phyloP scores from a whole-genome alignment of 2,113 vertebrate species.

The Cepphus grylle region DNA sequence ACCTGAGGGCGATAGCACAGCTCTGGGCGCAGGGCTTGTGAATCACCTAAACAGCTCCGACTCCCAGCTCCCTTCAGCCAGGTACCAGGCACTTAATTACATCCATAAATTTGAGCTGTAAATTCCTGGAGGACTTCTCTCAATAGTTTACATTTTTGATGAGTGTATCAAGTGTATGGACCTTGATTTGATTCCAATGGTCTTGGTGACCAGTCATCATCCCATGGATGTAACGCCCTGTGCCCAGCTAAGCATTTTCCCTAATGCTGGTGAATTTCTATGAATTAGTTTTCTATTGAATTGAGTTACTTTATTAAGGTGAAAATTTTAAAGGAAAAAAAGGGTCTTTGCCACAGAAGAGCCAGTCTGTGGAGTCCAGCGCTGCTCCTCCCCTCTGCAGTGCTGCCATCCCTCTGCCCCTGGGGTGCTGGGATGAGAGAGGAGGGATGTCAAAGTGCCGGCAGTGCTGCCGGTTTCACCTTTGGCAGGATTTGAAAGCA shows the following conservation, averaged over 20 bases:
- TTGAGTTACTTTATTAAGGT: neutral
- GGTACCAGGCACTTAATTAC: neutral
- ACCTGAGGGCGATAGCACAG: neutral
- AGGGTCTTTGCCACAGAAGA: neutral
- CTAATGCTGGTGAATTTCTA: neutral
- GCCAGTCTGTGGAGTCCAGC: neutral
- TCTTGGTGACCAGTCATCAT: neutral
- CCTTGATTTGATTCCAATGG: neutral
- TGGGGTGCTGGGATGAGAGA: neutral
- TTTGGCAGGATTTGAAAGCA: neutral
- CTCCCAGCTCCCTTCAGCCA: neutral
- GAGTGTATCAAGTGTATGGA: neutral
- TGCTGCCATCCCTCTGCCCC: neutral
- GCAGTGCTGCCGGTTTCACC: neutral
- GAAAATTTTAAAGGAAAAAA: neutral
- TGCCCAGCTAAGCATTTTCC: neutral
- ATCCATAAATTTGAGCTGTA: neutral
- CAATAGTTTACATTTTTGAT: neutral
- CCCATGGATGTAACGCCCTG: neutral
- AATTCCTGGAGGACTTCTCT: neutral
- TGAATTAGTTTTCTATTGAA: neutral
- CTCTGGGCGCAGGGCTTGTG: neutral
- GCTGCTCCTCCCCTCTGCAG: neutral
- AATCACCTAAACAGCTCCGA: neutral
- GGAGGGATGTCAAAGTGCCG: neutral